These are phyloP conservation scores for Diacarnus erythraeanus DNA, from an alignment of 37 sponge, comb jelly and placozoan genomes.

Conservation along the genomic window DNA sequence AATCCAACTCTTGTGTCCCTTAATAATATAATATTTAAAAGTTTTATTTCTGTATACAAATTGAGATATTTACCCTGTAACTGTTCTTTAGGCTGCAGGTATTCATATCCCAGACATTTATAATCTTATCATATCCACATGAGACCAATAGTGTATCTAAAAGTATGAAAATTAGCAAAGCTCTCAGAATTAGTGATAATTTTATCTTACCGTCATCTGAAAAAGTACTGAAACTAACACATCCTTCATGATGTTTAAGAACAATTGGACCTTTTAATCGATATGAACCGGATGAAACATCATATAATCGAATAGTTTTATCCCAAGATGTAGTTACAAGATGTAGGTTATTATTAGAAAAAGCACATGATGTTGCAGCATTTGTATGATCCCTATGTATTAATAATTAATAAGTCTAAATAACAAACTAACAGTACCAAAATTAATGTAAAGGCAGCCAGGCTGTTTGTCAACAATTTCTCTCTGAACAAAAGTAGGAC, in stretches of 20 bases:
- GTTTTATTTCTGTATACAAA: conserved; percentile 13
- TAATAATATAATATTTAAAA: not conserved
- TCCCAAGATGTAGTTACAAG: conserved; percentile 84
- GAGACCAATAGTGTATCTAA: conserved; percentile 59
- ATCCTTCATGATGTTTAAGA: conserved; percentile 85
- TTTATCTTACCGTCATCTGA: conserved; percentile 79
- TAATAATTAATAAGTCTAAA: no score
- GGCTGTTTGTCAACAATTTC: not conserved
- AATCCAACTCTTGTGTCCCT: conserved; percentile 80
- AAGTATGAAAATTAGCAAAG: not conserved
- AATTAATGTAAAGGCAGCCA: no score
- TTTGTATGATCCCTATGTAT: conserved; percentile 29
- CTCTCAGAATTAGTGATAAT: not conserved
- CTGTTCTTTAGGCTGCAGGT: conserved; percentile 20
- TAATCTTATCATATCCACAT: conserved; percentile 60
- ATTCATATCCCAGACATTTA: conserved; percentile 62
- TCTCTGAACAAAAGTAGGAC: not conserved
- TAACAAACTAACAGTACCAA: no score
- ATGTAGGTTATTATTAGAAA: conserved; percentile 65
- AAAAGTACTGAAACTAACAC: conserved; percentile 84
- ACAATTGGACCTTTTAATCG: conserved; percentile 67
- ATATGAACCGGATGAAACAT: conserved; percentile 69
- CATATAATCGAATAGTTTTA: conserved; percentile 69
- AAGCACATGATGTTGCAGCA: conserved; percentile 44
- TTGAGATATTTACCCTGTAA: conserved; percentile 22